Evolutionary conservation across 2,113 vertebrate species (phyloP).

Genomic region (Brachyhypopomus occidentalis): DNA sequence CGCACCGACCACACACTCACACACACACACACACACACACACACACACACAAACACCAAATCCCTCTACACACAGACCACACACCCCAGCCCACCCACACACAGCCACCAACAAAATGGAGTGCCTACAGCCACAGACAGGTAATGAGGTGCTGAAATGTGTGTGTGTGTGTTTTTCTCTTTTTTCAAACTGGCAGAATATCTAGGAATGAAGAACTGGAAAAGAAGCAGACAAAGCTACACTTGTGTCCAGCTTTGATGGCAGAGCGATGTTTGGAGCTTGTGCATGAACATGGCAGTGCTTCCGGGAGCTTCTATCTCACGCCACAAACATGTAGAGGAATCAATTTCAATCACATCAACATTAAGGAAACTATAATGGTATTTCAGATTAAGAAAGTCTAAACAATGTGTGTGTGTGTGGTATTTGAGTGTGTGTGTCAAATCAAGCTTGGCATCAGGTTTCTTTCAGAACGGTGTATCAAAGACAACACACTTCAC

Average conservation of each 20-base stretch:
- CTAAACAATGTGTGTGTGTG: neutral
- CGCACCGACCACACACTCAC: too few species aligned
- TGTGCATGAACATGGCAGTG: conserved; percentile 61
- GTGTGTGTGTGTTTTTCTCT: neutral
- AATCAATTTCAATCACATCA: conserved; percentile 76
- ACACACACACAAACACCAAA: too few species aligned
- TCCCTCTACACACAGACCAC: too few species aligned
- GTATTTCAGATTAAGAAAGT: conserved; percentile 56
- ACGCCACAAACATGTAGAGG: conserved; percentile 65
- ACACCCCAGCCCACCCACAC: conserved; percentile 54
- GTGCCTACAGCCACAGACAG: conserved; percentile 1
- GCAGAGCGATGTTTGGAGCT: neutral
- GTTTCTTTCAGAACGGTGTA: neutral
- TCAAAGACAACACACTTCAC: neutral
- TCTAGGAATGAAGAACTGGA: conserved; percentile 8
- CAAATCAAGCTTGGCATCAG: neutral
- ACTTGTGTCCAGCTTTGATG: conserved; percentile 36
- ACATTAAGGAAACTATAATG: conserved; percentile 61
- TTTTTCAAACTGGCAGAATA: conserved; percentile 28
- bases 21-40: conserved; percentile 48
- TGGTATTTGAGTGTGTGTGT: conserved; percentile 16
- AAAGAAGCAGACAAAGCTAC: neutral
- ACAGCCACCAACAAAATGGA: conserved; percentile 44
- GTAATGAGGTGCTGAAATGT: conserved; percentile 32
- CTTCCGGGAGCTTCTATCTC: conserved; percentile 58